These are phyloP conservation scores for Drosophila sordidula DNA, from an alignment of 2,888 invertebrate species.

Conservation along the genomic window DNA sequence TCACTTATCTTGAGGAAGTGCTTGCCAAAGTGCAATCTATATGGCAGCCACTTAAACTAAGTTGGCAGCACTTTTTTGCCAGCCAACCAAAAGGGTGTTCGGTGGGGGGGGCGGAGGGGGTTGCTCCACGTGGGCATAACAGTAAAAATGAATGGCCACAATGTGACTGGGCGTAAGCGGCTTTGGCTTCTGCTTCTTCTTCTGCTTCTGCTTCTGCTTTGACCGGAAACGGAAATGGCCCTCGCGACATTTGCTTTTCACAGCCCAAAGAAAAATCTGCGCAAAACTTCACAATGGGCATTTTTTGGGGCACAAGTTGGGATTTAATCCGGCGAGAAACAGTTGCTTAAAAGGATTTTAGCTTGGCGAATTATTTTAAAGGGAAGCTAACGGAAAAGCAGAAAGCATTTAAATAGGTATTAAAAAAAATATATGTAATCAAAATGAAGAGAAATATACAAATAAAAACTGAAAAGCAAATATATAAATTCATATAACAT, in stretches of 20 bases:
- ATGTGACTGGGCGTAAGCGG: neutral
- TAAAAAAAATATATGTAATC: too few relatives aligned
- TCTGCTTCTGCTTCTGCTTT: neutral
- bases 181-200: neutral
- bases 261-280: neutral
- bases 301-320: neutral
- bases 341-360: too few relatives aligned
- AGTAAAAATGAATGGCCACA: neutral
- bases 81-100: neutral
- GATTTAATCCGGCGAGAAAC: too few relatives aligned
- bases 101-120: too few relatives aligned
- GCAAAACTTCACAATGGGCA: neutral
- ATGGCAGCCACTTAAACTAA: constrained; percentile 19
- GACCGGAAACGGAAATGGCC: constrained; percentile 1
- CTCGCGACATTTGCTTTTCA: neutral
- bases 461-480: too few relatives aligned
- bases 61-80: constrained; percentile 12
- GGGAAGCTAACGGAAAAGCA: too few relatives aligned
- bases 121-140: neutral
- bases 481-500: too few relatives aligned
- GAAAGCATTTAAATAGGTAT: too few relatives aligned
- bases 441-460: too few relatives aligned
- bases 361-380: too few relatives aligned
- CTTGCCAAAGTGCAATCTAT: neutral
- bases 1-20: too few relatives aligned